These are phyloP conservation scores for Anastatus disparis DNA, from an alignment of 1,140 invertebrate species.

Conservation along the genomic window DNA sequence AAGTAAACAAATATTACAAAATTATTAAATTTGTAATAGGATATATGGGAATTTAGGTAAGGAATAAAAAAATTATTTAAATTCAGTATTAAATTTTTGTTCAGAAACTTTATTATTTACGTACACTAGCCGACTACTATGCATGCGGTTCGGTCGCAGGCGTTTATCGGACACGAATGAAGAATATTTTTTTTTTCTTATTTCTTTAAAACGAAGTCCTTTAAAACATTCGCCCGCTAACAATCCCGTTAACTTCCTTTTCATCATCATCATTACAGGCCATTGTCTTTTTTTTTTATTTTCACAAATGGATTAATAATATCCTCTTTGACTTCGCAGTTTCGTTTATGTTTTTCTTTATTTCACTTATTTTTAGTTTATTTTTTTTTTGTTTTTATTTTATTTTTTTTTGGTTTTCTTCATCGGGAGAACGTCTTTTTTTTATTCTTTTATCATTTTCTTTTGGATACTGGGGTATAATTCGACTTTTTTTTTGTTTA, in stretches of 20 bases:
- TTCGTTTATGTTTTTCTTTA: constrained; percentile 13
- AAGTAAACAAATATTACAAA: too few species aligned
- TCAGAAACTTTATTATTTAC: constrained; percentile 68
- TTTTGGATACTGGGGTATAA: constrained; percentile 41
- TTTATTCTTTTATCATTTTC: too few species aligned
- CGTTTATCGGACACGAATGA: constrained; percentile 53
- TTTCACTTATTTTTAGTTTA: constrained; percentile 9
- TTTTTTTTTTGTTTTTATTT: constrained; percentile 42
- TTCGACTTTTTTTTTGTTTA: constrained; percentile 48
- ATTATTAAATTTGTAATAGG: too few species aligned
- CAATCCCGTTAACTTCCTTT: constrained; percentile 23
- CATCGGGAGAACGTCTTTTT: constrained; percentile 50
- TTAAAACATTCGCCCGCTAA: neutral
- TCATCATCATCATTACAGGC: constrained; percentile 17
- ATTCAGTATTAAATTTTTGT: too few species aligned
- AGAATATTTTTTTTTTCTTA: constrained; percentile 48
- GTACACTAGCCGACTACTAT: constrained; percentile 67
- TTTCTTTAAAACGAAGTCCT: constrained; percentile 43
- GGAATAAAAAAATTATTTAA: neutral
- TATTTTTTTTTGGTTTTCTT: constrained; percentile 34
- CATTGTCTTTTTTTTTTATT: constrained; percentile 33
- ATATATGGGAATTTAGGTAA: too few species aligned
- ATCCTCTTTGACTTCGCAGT: constrained; percentile 24
- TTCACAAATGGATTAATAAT: neutral
- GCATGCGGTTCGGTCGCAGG: constrained; percentile 54